Conservation (phyloP, 2,113 vertebrate genomes). For the Callionymus lyra region DNA sequence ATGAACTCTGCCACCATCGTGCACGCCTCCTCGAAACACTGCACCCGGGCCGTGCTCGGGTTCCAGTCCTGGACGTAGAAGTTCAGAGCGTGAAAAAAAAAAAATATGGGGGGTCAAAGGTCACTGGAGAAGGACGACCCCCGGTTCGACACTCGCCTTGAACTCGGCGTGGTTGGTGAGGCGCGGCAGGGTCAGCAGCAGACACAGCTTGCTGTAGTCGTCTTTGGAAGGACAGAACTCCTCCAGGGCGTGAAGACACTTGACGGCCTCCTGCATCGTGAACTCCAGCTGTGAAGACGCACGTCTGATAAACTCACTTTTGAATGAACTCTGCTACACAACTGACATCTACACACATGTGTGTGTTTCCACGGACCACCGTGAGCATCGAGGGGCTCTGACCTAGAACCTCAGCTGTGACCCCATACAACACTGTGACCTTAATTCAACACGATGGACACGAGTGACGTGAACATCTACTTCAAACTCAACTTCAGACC, state of each 20-base stretch:
- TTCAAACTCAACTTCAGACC: too few relatives aligned
- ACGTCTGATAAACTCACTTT: too few relatives aligned
- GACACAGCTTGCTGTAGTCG: slow-evolving; percentile 92
- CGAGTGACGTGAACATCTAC: too few relatives aligned
- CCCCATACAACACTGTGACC: too few relatives aligned
- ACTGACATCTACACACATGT: too few relatives aligned
- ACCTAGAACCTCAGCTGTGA: too few relatives aligned
- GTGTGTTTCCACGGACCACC: too few relatives aligned
- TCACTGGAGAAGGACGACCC: too few relatives aligned
- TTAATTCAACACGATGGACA: too few relatives aligned
- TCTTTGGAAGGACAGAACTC: slow-evolving; percentile 92
- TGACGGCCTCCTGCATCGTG: slow-evolving; percentile 95
- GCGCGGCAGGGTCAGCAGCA: slow-evolving; percentile 91
- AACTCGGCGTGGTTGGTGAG: slow-evolving; percentile 95
- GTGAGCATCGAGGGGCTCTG: too few relatives aligned
- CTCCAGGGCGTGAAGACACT: slow-evolving; percentile 87
- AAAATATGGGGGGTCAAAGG: neutral
- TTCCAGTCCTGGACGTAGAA: slow-evolving; percentile 79
- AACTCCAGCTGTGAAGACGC: slow-evolving; percentile 77
- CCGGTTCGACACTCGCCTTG: slow-evolving; percentile 63
- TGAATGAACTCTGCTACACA: too few relatives aligned
- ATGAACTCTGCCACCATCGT: slow-evolving; percentile 96
- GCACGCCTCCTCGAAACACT: slow-evolving; percentile 95
- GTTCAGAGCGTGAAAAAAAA: neutral
- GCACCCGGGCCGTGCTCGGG: slow-evolving; percentile 91